These are phyloP conservation scores for Brachionichthys hirsutus DNA, from an alignment of 2,113 vertebrate species.

Conservation along the genomic window DNA sequence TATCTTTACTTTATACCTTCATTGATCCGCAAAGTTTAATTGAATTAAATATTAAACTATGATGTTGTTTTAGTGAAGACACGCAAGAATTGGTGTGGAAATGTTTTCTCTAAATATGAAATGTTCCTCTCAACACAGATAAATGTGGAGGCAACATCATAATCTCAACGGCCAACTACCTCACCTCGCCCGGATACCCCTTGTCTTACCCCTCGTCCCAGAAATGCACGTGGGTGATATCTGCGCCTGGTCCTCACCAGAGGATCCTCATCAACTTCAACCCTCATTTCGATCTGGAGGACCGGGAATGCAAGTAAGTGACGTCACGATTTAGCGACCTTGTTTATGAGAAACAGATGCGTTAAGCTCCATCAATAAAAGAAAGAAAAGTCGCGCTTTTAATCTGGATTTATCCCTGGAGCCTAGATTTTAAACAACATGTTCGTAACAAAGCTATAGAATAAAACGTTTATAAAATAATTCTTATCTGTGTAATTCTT, in stretches of 20 bases:
- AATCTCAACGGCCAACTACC: conserved; percentile 89
- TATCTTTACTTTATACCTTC: no score
- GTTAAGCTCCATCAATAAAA: no score
- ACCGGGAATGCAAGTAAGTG: conserved; percentile 99
- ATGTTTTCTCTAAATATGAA: no score
- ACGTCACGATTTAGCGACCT: not conserved
- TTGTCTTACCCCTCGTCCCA: conserved; percentile 87
- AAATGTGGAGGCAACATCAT: conserved; percentile 93
- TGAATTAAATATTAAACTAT: no score
- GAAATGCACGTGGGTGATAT: conserved; percentile 95
- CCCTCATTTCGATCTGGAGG: conserved; percentile 98
- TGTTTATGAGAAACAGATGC: conserved; percentile 28
- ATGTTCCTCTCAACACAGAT: conserved; percentile 74
- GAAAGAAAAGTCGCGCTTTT: not conserved
- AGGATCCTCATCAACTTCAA: conserved; percentile 99
- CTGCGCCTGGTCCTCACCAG: conserved; percentile 91
- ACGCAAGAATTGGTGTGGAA: no score
- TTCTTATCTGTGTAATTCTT: no score
- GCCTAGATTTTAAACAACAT: not conserved
- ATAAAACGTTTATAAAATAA: no score
- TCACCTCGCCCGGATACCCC: conserved; percentile 96
- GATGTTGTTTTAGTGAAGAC: no score
- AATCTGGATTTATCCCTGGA: not conserved
- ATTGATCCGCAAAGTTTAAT: no score
- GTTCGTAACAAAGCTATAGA: no score